Conservation (phyloP, 2,113 vertebrate genomes). For the Oreochromis niloticus region DNA sequence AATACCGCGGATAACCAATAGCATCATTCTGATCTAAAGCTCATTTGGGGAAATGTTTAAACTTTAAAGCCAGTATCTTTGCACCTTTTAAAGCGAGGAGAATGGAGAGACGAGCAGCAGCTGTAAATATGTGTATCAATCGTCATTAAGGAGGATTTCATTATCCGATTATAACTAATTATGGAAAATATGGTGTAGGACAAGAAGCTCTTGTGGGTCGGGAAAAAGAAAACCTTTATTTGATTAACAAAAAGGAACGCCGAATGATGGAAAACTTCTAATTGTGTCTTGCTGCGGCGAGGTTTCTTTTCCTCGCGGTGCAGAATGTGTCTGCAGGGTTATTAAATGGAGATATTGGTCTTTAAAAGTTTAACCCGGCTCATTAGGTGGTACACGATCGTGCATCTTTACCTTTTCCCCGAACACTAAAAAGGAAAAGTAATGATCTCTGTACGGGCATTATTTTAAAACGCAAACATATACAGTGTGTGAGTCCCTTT, state of each 20-base stretch:
- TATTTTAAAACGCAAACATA: not conserved
- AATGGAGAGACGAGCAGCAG: not conserved
- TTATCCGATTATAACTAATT: conserved; percentile 10
- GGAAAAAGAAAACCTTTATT: not conserved
- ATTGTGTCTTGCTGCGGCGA: not conserved
- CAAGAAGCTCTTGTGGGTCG: not conserved
- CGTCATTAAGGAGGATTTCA: not conserved
- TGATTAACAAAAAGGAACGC: not conserved
- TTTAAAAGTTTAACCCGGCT: not conserved
- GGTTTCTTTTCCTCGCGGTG: not conserved
- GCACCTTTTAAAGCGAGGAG: not conserved
- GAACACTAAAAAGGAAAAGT: not conserved
- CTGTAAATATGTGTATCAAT: not conserved
- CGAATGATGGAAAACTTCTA: not conserved
- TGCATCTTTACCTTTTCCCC: not conserved
- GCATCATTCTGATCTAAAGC: not conserved
- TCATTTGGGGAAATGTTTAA: not conserved
- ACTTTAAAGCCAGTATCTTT: not conserved
- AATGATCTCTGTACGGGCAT: not conserved
- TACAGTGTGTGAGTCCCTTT: not conserved
- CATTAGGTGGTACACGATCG: not conserved
- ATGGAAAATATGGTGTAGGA: not conserved
- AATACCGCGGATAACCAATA: not conserved
- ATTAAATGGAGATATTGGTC: not conserved
- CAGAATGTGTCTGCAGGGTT: not conserved